A percentile compares a stretch with the other conserved stretches of the same genome.
Conservation (phyloP, 2,797 vertebrate genomes). For the Chaetophractus vellerosus region DNA sequence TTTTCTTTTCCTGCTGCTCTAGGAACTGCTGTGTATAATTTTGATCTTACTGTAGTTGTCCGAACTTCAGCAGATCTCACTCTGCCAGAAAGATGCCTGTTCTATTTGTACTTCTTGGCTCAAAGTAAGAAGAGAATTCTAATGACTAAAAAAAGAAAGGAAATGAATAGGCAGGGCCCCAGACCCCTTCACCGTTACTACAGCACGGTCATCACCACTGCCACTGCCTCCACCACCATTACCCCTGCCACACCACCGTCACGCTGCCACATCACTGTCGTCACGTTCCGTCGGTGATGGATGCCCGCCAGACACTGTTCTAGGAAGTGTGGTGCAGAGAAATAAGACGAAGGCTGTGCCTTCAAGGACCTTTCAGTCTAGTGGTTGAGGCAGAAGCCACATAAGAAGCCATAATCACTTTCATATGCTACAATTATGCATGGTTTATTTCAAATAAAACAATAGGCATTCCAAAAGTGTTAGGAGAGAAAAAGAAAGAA, state of each 20-base stretch:
- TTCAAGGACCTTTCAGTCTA: conserved; percentile 43
- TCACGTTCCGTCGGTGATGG: neutral
- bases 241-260: too few relatives aligned
- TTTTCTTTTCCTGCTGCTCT: neutral
- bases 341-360: neutral
- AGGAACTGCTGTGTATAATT: conserved; percentile 65
- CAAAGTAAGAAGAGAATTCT: conserved; percentile 39
- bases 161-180: conserved; percentile 11
- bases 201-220: too few relatives aligned
- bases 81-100: conserved; percentile 63
- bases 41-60: conserved; percentile 72
- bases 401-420: conserved; percentile 47
- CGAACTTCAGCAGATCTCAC: conserved; percentile 51
- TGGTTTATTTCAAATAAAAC: conserved; percentile 52
- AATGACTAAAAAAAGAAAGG: conserved; percentile 44
- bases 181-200: neutral
- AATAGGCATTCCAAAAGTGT: conserved; percentile 53
- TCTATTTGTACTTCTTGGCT: conserved; percentile 64
- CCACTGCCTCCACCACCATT: neutral
- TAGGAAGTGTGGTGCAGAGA: neutral
- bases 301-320: neutral
- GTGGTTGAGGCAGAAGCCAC: neutral
- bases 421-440: conserved; percentile 16
- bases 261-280: neutral
- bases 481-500: conserved; percentile 27